Evolutionary conservation across 2,113 vertebrate species (phyloP), one percentile per base, ranked within the genome.

Genomic region (Gobiocypris rarus): DNA sequence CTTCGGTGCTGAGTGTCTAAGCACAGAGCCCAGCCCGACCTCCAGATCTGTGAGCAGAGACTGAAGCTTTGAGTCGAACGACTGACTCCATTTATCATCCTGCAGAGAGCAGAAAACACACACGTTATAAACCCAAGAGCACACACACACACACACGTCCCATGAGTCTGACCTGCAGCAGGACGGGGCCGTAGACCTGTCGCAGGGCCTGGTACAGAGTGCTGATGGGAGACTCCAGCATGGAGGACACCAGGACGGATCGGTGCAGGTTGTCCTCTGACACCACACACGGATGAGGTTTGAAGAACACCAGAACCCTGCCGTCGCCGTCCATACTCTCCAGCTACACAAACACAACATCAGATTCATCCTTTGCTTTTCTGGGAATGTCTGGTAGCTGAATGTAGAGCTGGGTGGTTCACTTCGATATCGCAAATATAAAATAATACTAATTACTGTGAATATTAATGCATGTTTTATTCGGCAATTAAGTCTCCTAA

Each of bases 221-320:
- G 90, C 92, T 96, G 83, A 99, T 93, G 71, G 98, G 98, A 76
- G 98, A 99, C 81, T 99, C 96, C 70, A 98, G 85, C 97, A 99
- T 97, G 71, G 98, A 99, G 1, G 97, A 99, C 54, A 99, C 96
- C 75, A 99, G 95, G 87, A 99, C 92, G 83, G 95, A 97, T 84
- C 90, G 94, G 48, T 97, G 96, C 83, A 99, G 92, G 89, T 99
- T 99, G 48, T 97, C 95, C 86, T 97, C 97, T 2, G 97, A 98
- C 85, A 99, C 98, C 34, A 97, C 94, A 78, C 96, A 96, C 22
- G 97, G 97, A 38, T 93, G 92, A 85, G 98, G 92, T 89, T 99
- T 99, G 92, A 99, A 99, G 91, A 99, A 99, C 76, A 99, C 96
- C 91, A 99, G 85, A 54, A 97, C 93, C 31, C 95, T 96, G 79